Percentiles rank a stretch among this genome's conserved stretches.
Conservation (phyloP, 2,113 vertebrate species). For the Thryonomys swinderianus region DNA sequence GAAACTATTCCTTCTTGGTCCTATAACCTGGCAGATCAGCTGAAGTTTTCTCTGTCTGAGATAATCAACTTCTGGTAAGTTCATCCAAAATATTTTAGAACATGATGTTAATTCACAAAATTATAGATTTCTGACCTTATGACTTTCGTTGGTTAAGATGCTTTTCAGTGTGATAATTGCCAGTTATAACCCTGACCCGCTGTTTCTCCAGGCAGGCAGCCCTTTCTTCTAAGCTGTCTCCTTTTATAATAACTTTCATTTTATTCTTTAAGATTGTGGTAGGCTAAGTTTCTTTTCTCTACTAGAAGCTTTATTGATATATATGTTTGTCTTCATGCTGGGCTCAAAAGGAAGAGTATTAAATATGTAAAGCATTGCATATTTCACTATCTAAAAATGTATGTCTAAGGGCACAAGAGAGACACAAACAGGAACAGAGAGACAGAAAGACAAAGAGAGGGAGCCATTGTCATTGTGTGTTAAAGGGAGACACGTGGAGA, state of each 20-base stretch:
- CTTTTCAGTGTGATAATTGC: neutral
- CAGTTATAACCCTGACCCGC: neutral
- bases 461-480: neutral
- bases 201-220: neutral
- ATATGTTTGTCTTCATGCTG: neutral
- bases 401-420: neutral
- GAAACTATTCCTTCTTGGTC: fast-evolving
- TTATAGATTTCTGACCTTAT: neutral
- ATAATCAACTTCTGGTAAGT: neutral
- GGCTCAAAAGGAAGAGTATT: neutral
- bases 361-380: neutral
- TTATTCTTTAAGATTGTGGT: neutral
- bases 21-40: fast-evolving
- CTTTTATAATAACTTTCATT: slow-evolving; percentile 5
- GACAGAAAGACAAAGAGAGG: neutral
- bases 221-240: neutral
- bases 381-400: neutral
- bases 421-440: neutral
- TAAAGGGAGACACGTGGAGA: neutral
- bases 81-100: slow-evolving; percentile 41
- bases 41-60: neutral
- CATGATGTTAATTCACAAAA: slow-evolving; percentile 47
- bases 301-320: neutral
- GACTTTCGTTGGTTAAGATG: neutral
- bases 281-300: neutral